Conservation (phyloP, 2,888 invertebrate genomes). For the Aradus depressus region DNA sequence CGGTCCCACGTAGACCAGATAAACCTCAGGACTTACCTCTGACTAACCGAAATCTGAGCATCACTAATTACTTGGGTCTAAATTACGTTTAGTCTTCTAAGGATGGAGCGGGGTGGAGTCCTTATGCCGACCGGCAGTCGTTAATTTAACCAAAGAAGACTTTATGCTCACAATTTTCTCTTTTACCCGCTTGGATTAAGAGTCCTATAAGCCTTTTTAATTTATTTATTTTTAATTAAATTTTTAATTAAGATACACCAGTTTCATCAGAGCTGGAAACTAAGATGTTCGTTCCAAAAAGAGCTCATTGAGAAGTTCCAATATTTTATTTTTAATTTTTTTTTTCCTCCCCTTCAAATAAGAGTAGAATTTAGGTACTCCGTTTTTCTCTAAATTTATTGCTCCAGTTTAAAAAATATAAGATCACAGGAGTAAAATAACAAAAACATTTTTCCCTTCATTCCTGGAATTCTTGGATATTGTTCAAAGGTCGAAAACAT, state of each 20-base stretch:
- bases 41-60: conserved; percentile 12
- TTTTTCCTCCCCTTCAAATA: not conserved
- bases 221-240: conserved; percentile 18
- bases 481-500: too few species aligned
- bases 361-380: too few species aligned
- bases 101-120: not conserved
- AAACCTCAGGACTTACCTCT: too few species aligned
- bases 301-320: not conserved
- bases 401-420: too few species aligned
- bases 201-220: conserved; percentile 13
- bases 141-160: conserved; percentile 11
- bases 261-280: conserved; percentile 12
- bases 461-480: too few species aligned
- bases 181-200: conserved; percentile 5
- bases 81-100: conserved; percentile 9
- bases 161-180: conserved; percentile 12
- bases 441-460: too few species aligned
- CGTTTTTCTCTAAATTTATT: too few species aligned
- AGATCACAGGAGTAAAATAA: too few species aligned
- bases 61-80: conserved; percentile 1
- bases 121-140: not conserved
- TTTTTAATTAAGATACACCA: conserved; percentile 17
- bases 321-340: conserved; percentile 1
- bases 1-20: too few species aligned
- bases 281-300: conserved; percentile 2